Base-by-base conservation (phyloP, 2,888 invertebrate genomes). In the Eueremaeus valkanovi region DNA sequence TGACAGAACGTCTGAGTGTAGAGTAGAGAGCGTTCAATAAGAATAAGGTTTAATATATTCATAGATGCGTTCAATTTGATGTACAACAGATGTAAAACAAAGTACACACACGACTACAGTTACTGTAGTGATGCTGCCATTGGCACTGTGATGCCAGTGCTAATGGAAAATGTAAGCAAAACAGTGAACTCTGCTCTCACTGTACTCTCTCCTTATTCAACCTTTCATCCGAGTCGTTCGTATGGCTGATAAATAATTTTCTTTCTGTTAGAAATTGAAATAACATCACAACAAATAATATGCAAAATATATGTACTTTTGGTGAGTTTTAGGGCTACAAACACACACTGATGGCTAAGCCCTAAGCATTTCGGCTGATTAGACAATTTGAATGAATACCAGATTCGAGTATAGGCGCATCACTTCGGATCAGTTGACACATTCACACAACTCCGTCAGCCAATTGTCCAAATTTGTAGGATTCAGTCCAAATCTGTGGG, bases 61-160 rank as follows among this genome's bases (percentile, higher is more conserved):
- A 75, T 75, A 31, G 68, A 55, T 66, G 68, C 68, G 9, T 42
- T 72, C 76, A 73, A 70, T 61, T 61, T 66, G 45, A 58, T 70
- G 58, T 36, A 33, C 9, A 76, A 68, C 63, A 73, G 68, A 68
- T 68, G 68, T 42, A 68, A 68, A 68, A 42, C 68, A 68, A 68
- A 68, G 40, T 68, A n/a, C n/a, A n/a, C n/a, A n/a, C n/a, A n/a
- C n/a, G n/a, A n/a, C n/a, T n/a, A n/a, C n/a, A n/a, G n/a, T n/a
- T n/a, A n/a, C n/a, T n/a, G n/a, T n/a, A n/a, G 68, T 42, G 68
- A 6, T 58, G 55, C 16, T 29, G 61, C 61, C 68, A 68, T 21
- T 68, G 27, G 40, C 40, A 40, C 24, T 68, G 61, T 61, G 27
- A 42, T n/a, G 40, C 16, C 68, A 68, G 40, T 42, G 40, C 68